These are phyloP conservation scores for Plebejus melissa DNA, from an alignment of 2,888 invertebrate genomes.

Conservation along the genomic window DNA sequence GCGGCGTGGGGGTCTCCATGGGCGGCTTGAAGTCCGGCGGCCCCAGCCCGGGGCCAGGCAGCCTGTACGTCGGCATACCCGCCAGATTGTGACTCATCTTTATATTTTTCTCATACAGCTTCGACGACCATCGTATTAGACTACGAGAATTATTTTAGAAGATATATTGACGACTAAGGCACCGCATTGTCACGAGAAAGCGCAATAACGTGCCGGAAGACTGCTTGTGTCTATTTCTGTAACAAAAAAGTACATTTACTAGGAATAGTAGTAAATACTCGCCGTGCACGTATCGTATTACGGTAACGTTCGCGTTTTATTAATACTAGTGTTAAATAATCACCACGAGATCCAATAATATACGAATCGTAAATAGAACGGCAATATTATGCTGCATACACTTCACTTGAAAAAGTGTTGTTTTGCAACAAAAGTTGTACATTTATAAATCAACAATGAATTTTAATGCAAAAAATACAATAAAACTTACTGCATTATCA, in stretches of 20 bases:
- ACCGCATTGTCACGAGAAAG: conserved; percentile 66
- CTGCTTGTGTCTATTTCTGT: conserved; percentile 71
- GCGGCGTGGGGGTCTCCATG: conserved; percentile 83
- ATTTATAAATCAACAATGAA: conserved; percentile 35
- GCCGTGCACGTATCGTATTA: background rate
- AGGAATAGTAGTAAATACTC: conserved; percentile 24
- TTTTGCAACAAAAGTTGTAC: conserved; percentile 32
- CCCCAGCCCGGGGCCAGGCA: conserved; percentile 85
- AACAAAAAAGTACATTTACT: conserved; percentile 55
- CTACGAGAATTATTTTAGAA: conserved; percentile 48
- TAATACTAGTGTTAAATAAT: conserved; percentile 36
- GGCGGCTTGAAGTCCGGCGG: conserved; percentile 86
- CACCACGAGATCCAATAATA: conserved; percentile 36
- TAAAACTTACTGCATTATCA: conserved; percentile 74
- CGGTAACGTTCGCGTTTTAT: conserved; percentile 22
- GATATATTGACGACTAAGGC: conserved; percentile 56
- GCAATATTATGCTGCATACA: conserved; percentile 55
- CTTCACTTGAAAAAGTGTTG: conserved; percentile 42
- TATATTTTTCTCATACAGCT: conserved; percentile 59
- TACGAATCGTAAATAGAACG: conserved; percentile 37
- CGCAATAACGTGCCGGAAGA: conserved; percentile 64
- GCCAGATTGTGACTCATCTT: conserved; percentile 89
- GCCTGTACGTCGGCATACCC: conserved; percentile 89
- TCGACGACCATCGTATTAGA: conserved; percentile 60
- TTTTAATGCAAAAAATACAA: conserved; percentile 43